Base-by-base conservation (phyloP, 2,888 invertebrate genomes). In the Latrodectus hesperus region DNA sequence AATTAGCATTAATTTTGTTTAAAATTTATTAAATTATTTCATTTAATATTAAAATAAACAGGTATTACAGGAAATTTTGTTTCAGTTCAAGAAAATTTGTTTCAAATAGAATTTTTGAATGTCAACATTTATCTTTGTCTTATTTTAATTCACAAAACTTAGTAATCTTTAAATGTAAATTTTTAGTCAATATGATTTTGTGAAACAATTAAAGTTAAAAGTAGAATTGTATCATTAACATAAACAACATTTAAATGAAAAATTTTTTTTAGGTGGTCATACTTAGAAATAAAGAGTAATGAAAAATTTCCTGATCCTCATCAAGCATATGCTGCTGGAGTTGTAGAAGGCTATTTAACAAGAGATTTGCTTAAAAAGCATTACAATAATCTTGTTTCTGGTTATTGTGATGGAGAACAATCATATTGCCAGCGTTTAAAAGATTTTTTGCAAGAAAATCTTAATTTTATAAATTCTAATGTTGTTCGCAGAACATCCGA, bases 291-390 rank as follows among this genome's bases (percentile, higher is more conserved):
- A 5, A 79, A 77, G n/a, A 86, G 78, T 51, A 83, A 83, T 83
- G 79, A 55, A 53, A 60, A 94, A 6, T 96, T 95, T 92, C 94
- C 95, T 0, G 97, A 97, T 92, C 94, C 94, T 90, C 94, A 96
- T 70, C 97, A 97, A 93, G 96, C 97, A 0, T 96, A 95, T 92
- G 95, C 96, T 1, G 97, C 97, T 2, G 98, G 98, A 9, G 93
- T 96, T 68, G 94, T 96, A 0, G 97, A 98, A 92, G 97, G 97
- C 0, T 95, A 95, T 38, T 92, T 97, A 6, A 96, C 97, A 12
- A 95, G 95, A 95, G 95, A 95, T 89, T 93, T 96, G 84, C 96
- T 97, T 90, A 95, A 95, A 92, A 94, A 95, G 91, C 96, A 96
- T 91, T 95, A 96, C 94, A 93, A 94, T 91, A 97, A 97, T 91